phyloP scores from a whole-genome alignment of 2,888 invertebrate species.

The Tholera decimalis region DNA sequence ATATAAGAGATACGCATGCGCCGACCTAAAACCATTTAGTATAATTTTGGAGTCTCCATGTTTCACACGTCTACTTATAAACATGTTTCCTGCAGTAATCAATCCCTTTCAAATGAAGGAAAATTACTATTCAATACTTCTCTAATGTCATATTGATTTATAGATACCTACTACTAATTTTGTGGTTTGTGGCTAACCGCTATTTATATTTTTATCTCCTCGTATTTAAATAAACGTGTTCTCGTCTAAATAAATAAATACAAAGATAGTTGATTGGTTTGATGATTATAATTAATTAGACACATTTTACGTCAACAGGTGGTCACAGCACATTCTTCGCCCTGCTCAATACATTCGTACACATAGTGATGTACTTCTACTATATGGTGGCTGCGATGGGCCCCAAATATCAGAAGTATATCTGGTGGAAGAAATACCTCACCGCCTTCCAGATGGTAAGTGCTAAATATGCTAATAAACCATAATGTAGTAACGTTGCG shows the following conservation, averaged over 20 bases:
- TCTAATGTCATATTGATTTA: too few relatives aligned
- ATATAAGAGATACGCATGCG: neutral
- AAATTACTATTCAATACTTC: too few relatives aligned
- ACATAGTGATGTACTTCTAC: slow-evolving; percentile 99
- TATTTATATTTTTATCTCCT: too few relatives aligned
- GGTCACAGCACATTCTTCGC: slow-evolving; percentile 99
- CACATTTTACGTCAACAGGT: slow-evolving; percentile 91
- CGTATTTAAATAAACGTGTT: too few relatives aligned
- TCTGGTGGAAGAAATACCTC: slow-evolving; percentile 99
- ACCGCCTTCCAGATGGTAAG: slow-evolving; percentile 98
- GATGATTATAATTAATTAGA: slow-evolving; percentile 6
- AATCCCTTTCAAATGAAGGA: too few relatives aligned
- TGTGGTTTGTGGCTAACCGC: too few relatives aligned
- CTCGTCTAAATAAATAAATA: too few relatives aligned
- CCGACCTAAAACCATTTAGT: neutral
- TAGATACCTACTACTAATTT: too few relatives aligned
- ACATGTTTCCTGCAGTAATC: too few relatives aligned
- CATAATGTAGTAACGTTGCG: neutral
- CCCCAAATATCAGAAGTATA: slow-evolving; percentile 97
- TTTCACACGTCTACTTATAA: too few relatives aligned
- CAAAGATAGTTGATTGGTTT: neutral
- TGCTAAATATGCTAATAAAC: slow-evolving; percentile 8
- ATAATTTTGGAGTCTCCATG: too few relatives aligned
- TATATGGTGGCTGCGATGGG: slow-evolving; percentile 99
- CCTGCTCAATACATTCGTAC: slow-evolving; percentile 98